phyloP scores from a whole-genome alignment of 1,140 invertebrate species.

The Cheumatopsyche charites region DNA sequence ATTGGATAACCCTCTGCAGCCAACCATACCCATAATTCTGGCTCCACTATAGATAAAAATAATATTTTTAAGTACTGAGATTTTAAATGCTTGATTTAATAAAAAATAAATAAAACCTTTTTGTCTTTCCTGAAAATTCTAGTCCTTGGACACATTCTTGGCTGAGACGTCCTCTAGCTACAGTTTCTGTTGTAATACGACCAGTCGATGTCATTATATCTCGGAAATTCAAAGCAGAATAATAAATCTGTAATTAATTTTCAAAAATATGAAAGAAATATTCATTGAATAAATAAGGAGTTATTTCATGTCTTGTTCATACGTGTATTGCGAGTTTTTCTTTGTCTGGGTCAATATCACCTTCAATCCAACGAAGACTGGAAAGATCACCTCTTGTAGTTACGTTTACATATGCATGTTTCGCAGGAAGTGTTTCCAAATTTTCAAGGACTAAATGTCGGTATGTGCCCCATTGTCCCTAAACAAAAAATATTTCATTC shows the following conservation, averaged over 20 bases:
- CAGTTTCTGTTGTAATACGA: slow-evolving; percentile 69
- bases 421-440: slow-evolving; percentile 54
- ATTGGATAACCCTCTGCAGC: slow-evolving; percentile 66
- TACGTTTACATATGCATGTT: slow-evolving; percentile 81
- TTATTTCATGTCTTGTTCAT: no score
- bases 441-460: slow-evolving; percentile 68
- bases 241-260: no score
- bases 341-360: slow-evolving; percentile 56
- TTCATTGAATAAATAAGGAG: no score
- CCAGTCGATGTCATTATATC: slow-evolving; percentile 81
- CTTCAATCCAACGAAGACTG: slow-evolving; percentile 83
- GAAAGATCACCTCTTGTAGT: slow-evolving; percentile 82
- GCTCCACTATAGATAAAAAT: slow-evolving; percentile 67
- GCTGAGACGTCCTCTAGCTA: slow-evolving; percentile 62
- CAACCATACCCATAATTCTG: slow-evolving; percentile 74
- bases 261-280: no score
- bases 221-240: slow-evolving; percentile 75
- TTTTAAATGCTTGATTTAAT: no score
- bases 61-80: no score
- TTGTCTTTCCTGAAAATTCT: slow-evolving; percentile 71
- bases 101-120: no score
- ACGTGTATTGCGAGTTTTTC: slow-evolving; percentile 60
- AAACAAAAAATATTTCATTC: no score
- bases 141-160: slow-evolving; percentile 75
- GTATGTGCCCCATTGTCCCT: slow-evolving; percentile 81